Conservation (phyloP, 2,888 invertebrate species). For the Hypercompe scribonia region DNA sequence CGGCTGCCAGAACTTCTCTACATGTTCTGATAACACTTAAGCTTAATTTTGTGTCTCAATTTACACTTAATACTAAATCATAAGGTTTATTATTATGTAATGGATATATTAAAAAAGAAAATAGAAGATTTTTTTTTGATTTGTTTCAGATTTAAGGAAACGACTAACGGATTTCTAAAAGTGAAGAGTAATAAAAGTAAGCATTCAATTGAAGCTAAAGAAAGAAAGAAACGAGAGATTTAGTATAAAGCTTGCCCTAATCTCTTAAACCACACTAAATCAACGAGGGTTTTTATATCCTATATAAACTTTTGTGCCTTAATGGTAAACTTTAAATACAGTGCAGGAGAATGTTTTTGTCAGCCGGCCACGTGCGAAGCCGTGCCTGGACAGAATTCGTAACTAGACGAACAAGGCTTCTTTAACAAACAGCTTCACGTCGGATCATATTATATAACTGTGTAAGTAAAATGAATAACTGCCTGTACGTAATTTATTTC, state of each 20-base stretch:
- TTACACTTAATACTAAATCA: conserved; percentile 5
- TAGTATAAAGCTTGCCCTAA: conserved; percentile 60
- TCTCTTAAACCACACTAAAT: conserved; percentile 65
- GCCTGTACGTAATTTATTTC: conserved; percentile 40
- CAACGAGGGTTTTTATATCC: conserved; percentile 44
- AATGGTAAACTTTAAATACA: conserved; percentile 53
- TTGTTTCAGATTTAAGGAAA: conserved; percentile 31
- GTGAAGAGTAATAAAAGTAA: conserved; percentile 63
- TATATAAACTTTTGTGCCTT: conserved; percentile 54
- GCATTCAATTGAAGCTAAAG: conserved; percentile 63
- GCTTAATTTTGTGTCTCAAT: conserved; percentile 1
- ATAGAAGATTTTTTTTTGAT: background rate
- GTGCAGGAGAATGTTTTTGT: conserved; percentile 56
- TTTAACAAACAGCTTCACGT: conserved; percentile 50
- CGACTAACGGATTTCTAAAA: conserved; percentile 53
- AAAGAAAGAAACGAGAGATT: conserved; percentile 58
- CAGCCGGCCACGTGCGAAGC: conserved; percentile 48
- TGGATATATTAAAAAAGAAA: background rate
- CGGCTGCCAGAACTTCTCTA: background rate
- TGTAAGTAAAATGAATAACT: conserved; percentile 41
- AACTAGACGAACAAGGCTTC: conserved; percentile 57
- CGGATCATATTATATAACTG: conserved; percentile 21
- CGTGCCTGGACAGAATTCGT: conserved; percentile 54
- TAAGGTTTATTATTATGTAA: background rate
- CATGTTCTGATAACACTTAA: background rate